A percentile compares a stretch with the other conserved stretches of the same genome.
Evolutionary conservation across 2,888 invertebrate genomes (phyloP).

Genomic region (Drosophila mettleri): DNA sequence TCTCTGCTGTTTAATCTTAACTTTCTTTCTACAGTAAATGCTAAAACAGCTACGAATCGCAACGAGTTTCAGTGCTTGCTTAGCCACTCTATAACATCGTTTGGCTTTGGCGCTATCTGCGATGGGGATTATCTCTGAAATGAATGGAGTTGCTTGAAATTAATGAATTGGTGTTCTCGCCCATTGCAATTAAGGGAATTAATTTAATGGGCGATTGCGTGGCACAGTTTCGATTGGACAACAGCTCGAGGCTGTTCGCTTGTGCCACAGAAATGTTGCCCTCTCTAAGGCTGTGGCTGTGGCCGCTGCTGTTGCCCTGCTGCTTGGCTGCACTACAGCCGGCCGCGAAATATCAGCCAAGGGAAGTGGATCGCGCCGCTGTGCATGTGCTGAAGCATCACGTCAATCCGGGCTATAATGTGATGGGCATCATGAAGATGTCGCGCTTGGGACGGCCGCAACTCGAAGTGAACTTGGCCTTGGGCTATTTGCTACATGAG

Average conservation of each 20-base stretch:
- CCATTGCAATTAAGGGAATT: conserved; percentile 24
- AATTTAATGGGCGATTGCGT: background rate
- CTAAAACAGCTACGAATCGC: background rate
- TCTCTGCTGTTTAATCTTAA: background rate
- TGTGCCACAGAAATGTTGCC: conserved; percentile 33
- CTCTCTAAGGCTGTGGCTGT: background rate
- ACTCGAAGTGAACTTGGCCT: conserved; percentile 19
- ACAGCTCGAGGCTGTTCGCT: conserved; percentile 13
- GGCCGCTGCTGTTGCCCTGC: background rate
- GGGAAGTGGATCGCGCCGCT: conserved; percentile 46
- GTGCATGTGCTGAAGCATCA: conserved; percentile 56
- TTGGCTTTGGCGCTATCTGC: background rate
- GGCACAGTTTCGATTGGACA: conserved; percentile 7
- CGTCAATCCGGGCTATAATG: conserved; percentile 59
- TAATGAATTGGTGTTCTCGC: background rate
- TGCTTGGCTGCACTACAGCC: conserved; percentile 8
- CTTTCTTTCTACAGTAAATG: background rate
- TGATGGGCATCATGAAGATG: conserved; percentile 65
- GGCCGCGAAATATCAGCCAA: conserved; percentile 8
- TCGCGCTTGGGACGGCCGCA: conserved; percentile 6
- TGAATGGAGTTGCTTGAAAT: background rate
- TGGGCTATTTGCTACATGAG: conserved; percentile 53
- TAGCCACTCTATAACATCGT: background rate
- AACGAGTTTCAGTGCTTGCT: background rate
- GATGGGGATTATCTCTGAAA: background rate